Base-by-base conservation (phyloP, 2,113 vertebrate genomes). In the Salvelinus sp. region DNA sequence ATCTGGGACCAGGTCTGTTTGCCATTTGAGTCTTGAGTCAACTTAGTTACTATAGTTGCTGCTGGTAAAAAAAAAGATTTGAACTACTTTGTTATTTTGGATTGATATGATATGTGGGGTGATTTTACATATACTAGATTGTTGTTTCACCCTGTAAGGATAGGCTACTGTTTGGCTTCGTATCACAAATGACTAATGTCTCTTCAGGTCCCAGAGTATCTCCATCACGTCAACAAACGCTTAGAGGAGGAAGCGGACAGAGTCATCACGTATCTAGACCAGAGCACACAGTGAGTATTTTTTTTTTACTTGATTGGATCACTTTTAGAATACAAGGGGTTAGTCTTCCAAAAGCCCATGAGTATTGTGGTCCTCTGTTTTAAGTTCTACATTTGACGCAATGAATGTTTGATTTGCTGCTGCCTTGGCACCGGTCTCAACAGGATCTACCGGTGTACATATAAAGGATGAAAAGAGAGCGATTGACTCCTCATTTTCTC, bases 261-360 rank as follows among this genome's bases (percentile, higher is more conserved):
- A 87, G 96, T 99, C 89, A 98, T 99, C 89, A 99, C 97, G 74
- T 99, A 99, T 28, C 94, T 99, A 89, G 98, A 99, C 93, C 97
- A 99, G 94, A 99, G 97, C 89, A 99, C 98, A 83, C 97, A 99
- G 98, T 99, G 94, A 95, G 96, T 94, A 44, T 76, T n/a, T 30
- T 54, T 79, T 1, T 2, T 18, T 14, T 12, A 10, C 6, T 54
- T 54, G 50, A 16, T 18, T 54, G 50, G 16, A 54, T 54, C 4
- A 1, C 16, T 16, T 54, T 16, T 54, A 54, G 50, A 4, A 18
- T 54, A 16, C 50, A 14, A 18, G 50, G 4, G 16, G 48, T 3
- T 54, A 54, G 16, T 16, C 12, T 16, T 3, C 14, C 14, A 33
- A 33, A 33, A 33, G 33, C 33, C 33, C 1, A 54, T 30, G 58